Base-by-base conservation (phyloP, 2,797 vertebrate genomes). In the Acanthornis magna region DNA sequence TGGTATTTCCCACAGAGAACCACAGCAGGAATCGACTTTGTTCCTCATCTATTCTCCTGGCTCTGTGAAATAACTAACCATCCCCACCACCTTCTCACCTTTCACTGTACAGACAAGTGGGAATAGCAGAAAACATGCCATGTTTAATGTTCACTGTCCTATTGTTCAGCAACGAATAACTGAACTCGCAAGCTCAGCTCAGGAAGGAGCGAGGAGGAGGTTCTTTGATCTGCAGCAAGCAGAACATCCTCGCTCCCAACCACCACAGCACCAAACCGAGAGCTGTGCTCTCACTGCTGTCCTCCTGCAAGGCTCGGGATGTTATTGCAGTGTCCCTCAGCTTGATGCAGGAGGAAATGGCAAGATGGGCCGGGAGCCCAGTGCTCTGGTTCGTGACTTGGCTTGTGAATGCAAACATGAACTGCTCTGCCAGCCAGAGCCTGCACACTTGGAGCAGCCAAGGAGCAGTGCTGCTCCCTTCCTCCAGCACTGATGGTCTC, bases 371-470 rank as follows among this genome's bases (percentile, higher is more conserved):
- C 30, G 65, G 34, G 8, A 91, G 75, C 75, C 72, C 85, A 47
- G 79, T 5, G 61, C 57, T 66, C 23, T 42, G 36, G 42, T 22
- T 75, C 0, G 0, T 77, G 70, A 43, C 47, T 75, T 60, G 61
- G 57, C 70, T 83, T 6, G 29, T n/a, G 71, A 29, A 9, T 2
- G n/a, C 12, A 16, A 9, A 32, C 4, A 8, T 0, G 4, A 23
- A 3, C 1, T 14, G 1, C 0, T 16, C 50, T 80, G 58, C 54
- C 73, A 42, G 43, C 3, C 27, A 43, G 48, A 80, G 79, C 18
- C 60, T 8, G 18, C 0, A 0, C 0, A 4, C 18, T 2, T 1
- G 2, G 38, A 68, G 72, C 36, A 5, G 57, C 54, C 74, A 27
- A 42, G 34, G 78, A 84, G 4, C 42, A n/a, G 55, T 9, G 22